phyloP scores from a whole-genome alignment of 2,888 invertebrate species.

The Nomada hirtipes region DNA sequence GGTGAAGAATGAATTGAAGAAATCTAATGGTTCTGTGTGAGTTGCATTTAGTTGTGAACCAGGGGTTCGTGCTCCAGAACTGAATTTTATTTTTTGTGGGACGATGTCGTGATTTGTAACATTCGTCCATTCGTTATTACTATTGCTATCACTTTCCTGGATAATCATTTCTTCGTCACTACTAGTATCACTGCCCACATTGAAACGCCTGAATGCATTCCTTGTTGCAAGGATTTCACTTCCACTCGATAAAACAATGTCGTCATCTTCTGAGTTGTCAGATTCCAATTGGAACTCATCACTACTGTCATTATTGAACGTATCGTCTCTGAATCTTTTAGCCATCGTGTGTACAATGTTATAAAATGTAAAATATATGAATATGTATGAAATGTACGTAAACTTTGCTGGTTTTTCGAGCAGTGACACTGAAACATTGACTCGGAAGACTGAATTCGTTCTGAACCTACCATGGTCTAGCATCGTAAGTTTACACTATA shows the following conservation, averaged over 20 bases:
- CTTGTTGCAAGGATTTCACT: conserved; percentile 43
- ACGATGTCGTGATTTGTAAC: conserved; percentile 48
- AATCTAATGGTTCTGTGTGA: no score
- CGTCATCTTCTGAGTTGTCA: conserved; percentile 35
- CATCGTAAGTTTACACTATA: no score
- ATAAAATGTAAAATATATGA: no score
- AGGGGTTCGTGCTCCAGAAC: conserved; percentile 46
- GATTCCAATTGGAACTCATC: conserved; percentile 42
- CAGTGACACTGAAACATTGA: no score
- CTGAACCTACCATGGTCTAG: no score
- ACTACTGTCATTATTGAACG: conserved; percentile 46
- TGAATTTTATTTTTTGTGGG: conserved; percentile 50
- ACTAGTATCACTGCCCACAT: conserved; percentile 44
- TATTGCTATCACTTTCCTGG: conserved; percentile 32
- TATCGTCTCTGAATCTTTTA: neutral
- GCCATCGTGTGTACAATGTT: no score
- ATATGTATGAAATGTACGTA: no score
- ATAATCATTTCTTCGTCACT: conserved; percentile 5
- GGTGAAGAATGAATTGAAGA: no score
- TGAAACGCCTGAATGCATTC: conserved; percentile 31
- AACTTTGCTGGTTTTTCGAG: no score
- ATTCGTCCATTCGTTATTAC: conserved; percentile 44
- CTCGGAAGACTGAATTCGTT: no score
- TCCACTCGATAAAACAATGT: conserved; percentile 44
- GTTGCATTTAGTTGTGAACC: conserved; percentile 48